Conservation (phyloP, 2,797 vertebrate species). For the Coilia nasus region DNA sequence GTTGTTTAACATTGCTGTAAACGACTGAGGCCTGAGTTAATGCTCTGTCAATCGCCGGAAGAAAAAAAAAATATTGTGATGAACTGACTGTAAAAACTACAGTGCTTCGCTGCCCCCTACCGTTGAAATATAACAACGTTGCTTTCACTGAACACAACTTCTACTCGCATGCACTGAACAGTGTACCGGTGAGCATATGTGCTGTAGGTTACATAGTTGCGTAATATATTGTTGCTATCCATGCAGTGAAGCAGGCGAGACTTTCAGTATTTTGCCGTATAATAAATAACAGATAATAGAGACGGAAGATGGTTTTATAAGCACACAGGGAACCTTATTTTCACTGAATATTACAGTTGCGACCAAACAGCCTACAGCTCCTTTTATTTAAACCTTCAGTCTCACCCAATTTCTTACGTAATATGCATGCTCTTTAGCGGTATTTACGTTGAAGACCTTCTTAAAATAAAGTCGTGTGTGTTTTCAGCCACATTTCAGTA, state of each 20-base stretch:
- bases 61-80: too few relatives aligned
- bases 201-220: neutral
- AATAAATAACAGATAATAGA: neutral
- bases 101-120: neutral
- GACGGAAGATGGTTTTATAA: neutral
- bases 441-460: neutral
- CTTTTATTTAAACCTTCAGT: neutral
- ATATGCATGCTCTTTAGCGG: neutral
- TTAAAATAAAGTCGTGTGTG: neutral
- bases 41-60: too few relatives aligned
- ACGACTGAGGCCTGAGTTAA: too few relatives aligned
- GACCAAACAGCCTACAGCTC: neutral
- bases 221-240: neutral
- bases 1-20: too few relatives aligned
- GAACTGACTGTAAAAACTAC: neutral
- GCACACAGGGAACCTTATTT: neutral
- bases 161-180: neutral
- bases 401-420: neutral
- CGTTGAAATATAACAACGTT: neutral
- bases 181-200: neutral
- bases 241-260: neutral
- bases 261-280: neutral
- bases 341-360: neutral
- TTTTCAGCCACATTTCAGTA: neutral
- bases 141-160: neutral